A percentile compares a stretch with the other conserved stretches of the same genome.
Evolutionary conservation across 2,888 invertebrate species (phyloP).

Genomic region (Clostera curtula): DNA sequence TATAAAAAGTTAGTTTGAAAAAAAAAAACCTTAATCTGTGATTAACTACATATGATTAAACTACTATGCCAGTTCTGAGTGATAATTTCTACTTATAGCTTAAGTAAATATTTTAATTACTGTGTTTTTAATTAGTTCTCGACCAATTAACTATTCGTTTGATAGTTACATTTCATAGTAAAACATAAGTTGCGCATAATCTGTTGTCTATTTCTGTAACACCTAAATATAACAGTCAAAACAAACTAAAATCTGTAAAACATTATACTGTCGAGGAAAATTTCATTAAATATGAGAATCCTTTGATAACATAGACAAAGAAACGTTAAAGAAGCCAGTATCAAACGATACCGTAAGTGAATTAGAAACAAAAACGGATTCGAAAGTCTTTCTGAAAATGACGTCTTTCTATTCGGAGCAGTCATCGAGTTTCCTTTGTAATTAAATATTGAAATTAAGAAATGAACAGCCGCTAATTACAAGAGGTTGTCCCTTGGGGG

Average conservation of each 20-base stretch:
- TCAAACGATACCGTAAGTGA: constrained; percentile 48
- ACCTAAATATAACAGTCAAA: no score
- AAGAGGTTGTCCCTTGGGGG: constrained; percentile 73
- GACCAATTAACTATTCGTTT: no score
- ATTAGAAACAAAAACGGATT: constrained; percentile 61
- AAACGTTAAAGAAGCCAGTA: constrained; percentile 52
- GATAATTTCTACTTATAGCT: no score
- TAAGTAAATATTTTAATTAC: no score
- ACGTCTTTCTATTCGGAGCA: constrained; percentile 63
- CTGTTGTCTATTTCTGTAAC: no score
- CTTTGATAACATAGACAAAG: constrained; percentile 55
- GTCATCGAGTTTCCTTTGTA: constrained; percentile 75
- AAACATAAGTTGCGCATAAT: no score
- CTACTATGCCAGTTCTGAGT: no score
- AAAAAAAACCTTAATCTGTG: no score
- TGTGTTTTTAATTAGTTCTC: no score
- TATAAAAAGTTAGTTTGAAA: no score
- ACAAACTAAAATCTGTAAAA: constrained; percentile 17
- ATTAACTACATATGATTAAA: no score
- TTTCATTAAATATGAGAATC: constrained; percentile 33
- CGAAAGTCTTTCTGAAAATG: constrained; percentile 66
- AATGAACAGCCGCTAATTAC: constrained; percentile 77
- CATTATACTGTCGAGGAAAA: constrained; percentile 17
- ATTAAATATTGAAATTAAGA: constrained; percentile 78
- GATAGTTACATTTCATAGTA: no score